These are phyloP conservation scores for Pogonocherus hispidulus DNA, from an alignment of 2,888 invertebrate genomes.

Conservation along the genomic window DNA sequence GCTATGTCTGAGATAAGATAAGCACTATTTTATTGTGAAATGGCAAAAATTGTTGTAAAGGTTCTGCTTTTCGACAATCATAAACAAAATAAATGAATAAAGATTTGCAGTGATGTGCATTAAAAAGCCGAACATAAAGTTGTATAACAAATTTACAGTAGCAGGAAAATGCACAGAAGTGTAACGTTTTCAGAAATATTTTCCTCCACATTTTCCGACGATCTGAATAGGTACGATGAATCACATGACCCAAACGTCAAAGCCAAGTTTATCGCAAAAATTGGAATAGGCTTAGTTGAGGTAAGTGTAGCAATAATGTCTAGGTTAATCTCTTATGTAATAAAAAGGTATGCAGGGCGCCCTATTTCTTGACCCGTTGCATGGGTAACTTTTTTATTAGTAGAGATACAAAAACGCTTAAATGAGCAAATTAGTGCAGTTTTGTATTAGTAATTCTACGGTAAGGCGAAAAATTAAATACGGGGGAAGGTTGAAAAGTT, in stretches of 20 bases:
- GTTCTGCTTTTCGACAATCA: neutral
- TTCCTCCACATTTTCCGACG: constrained; percentile 42
- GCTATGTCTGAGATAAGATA: constrained; percentile 27
- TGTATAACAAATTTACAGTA: neutral
- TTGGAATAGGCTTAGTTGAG: constrained; percentile 51
- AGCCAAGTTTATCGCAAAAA: constrained; percentile 43
- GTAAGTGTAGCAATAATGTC: constrained; percentile 45
- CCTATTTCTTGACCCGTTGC: too few relatives aligned
- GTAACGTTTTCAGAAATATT: constrained; percentile 25
- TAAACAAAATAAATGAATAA: constrained; percentile 18
- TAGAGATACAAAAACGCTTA: too few relatives aligned
- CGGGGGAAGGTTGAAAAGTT: too few relatives aligned
- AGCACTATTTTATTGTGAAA: constrained; percentile 24
- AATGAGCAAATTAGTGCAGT: too few relatives aligned
- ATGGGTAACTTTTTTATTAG: too few relatives aligned
- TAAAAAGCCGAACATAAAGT: neutral
- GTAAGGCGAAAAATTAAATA: too few relatives aligned
- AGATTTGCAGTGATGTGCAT: constrained; percentile 15
- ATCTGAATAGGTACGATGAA: constrained; percentile 22
- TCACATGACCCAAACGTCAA: constrained; percentile 28
- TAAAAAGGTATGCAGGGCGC: too few relatives aligned
- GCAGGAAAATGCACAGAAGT: constrained; percentile 16
- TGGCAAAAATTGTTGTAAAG: constrained; percentile 16
- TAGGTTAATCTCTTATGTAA: too few relatives aligned
- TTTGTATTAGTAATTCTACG: too few relatives aligned